Percentiles rank a stretch among this genome's conserved stretches.
phyloP scores from a whole-genome alignment of 2,888 invertebrate genomes.

The Agelastica alni region DNA sequence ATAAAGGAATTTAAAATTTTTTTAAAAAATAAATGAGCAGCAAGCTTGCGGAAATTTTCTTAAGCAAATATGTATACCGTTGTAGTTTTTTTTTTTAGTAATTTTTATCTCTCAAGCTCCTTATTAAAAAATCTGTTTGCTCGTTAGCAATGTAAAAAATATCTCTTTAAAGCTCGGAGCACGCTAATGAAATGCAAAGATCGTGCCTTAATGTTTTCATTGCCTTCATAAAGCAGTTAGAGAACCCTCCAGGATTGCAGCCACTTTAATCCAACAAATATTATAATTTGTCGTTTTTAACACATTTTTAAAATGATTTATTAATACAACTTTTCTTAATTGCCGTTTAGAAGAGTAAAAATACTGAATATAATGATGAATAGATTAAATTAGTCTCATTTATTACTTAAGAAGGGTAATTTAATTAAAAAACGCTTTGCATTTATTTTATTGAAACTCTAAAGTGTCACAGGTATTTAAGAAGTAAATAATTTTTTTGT shows the following conservation, averaged over 20 bases:
- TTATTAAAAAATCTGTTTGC: conserved; percentile 50
- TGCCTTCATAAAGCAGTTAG: conserved; percentile 34
- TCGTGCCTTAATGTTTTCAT: conserved; percentile 40
- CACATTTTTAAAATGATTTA: conserved; percentile 31
- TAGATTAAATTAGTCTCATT: conserved; percentile 4
- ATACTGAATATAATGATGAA: conserved; percentile 17
- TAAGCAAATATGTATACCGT: conserved; percentile 43
- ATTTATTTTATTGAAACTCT: too few species aligned
- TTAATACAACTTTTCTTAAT: conserved; percentile 27
- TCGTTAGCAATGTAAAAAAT: conserved; percentile 45
- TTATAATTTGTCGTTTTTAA: conserved; percentile 33
- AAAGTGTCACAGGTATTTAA: too few species aligned
- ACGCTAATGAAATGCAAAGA: conserved; percentile 47
- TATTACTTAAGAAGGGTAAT: conserved; percentile 4
- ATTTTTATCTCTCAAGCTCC: conserved; percentile 38
- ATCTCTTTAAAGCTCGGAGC: conserved; percentile 39
- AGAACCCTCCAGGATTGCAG: conserved; percentile 26
- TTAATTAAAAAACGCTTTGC: conserved; percentile 15
- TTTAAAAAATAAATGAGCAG: conserved; percentile 14
- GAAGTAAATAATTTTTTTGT: too few species aligned
- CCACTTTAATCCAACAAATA: conserved; percentile 33
- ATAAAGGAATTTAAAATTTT: too few species aligned
- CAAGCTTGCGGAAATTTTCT: conserved; percentile 30
- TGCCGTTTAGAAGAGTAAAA: conserved; percentile 18
- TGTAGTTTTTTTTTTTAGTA: conserved; percentile 42